Conservation (phyloP, 2,113 vertebrate genomes). For the Aythya baeri region DNA sequence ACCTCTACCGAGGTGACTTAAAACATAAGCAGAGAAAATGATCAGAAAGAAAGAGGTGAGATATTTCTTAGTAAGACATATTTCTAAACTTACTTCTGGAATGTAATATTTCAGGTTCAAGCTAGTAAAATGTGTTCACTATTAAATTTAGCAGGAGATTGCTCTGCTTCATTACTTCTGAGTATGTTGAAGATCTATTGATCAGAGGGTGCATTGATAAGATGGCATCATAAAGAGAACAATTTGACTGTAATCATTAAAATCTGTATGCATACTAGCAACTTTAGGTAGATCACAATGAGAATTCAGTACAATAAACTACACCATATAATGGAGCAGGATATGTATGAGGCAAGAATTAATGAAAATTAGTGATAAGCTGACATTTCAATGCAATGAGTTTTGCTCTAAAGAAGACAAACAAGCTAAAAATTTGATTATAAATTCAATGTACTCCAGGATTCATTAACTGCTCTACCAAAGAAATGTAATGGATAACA, state of each 20-base stretch:
- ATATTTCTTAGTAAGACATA: not conserved
- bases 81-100: not conserved
- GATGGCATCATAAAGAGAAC: not conserved
- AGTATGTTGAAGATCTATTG: not conserved
- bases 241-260: not conserved
- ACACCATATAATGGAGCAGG: not conserved
- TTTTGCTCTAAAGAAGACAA: not conserved
- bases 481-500: not conserved
- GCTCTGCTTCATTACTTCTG: not conserved
- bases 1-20: not conserved
- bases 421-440: not conserved
- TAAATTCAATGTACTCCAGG: not conserved
- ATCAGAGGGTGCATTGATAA: constrained; percentile 1
- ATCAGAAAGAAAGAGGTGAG: not conserved
- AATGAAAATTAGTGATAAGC: not conserved
- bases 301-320: not conserved
- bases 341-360: not conserved
- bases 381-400: not conserved
- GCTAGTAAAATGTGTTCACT: not conserved
- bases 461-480: not conserved
- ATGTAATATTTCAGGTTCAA: not conserved
- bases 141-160: not conserved
- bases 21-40: not conserved
- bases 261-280: not conserved
- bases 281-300: not conserved